phyloP scores from a whole-genome alignment of 1,140 invertebrate species.

The Cotesia glomerata region DNA sequence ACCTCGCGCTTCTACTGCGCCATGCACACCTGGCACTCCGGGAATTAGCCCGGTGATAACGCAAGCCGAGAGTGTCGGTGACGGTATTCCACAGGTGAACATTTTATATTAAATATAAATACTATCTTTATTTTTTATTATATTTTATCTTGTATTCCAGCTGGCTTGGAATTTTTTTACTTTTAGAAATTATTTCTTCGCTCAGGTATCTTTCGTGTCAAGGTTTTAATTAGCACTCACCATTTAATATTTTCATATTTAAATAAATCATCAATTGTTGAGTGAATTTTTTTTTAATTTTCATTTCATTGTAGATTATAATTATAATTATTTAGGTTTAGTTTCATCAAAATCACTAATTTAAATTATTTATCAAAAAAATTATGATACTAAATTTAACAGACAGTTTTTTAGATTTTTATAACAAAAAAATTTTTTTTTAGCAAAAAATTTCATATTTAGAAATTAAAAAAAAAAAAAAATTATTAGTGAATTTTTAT shows the following conservation, averaged over 20 bases:
- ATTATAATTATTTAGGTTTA: neutral
- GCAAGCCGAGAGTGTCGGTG: slow-evolving; percentile 54
- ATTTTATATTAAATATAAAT: slow-evolving; percentile 11
- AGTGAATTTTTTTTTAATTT: too few species aligned
- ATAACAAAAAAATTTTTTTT: too few species aligned
- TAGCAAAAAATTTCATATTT: too few species aligned
- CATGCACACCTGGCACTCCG: slow-evolving; percentile 57
- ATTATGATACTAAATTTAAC: too few species aligned
- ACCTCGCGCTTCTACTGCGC: slow-evolving; percentile 53
- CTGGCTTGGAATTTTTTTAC: slow-evolving; percentile 56
- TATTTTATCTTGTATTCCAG: slow-evolving; percentile 42
- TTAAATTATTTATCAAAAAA: neutral
- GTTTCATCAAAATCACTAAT: neutral
- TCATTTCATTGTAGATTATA: neutral
- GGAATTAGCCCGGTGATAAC: slow-evolving; percentile 57
- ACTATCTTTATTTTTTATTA: slow-evolving; percentile 5
- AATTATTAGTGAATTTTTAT: too few species aligned
- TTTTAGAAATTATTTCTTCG: slow-evolving; percentile 56
- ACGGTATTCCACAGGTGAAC: slow-evolving; percentile 55
- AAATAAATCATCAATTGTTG: too few species aligned
- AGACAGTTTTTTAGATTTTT: too few species aligned
- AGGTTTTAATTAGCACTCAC: neutral
- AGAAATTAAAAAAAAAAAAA: too few species aligned
- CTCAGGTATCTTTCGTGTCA: slow-evolving; percentile 47
- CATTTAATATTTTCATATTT: neutral